Conservation (phyloP, 1,140 invertebrate genomes). For the Venustaconcha ellipsiformis region DNA sequence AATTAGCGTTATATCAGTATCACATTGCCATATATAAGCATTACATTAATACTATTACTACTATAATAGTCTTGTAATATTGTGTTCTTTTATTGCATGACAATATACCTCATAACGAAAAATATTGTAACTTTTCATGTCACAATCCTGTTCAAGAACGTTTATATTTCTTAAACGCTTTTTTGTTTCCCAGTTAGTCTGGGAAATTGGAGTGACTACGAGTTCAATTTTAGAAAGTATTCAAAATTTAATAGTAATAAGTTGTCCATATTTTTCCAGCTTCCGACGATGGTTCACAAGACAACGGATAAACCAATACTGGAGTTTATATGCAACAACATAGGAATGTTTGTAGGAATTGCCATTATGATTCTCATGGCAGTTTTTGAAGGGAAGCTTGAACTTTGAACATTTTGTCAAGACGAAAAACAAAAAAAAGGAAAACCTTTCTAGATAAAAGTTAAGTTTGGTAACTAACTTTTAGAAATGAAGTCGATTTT, state of each 20-base stretch:
- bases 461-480: not conserved
- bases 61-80: no score
- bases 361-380: slow-evolving; percentile 37
- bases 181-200: not conserved
- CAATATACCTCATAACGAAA: no score
- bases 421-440: not conserved
- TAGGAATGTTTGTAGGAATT: slow-evolving; percentile 30
- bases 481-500: not conserved
- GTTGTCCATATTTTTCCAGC: slow-evolving; percentile 19
- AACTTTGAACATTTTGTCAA: not conserved
- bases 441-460: not conserved
- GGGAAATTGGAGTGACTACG: no score
- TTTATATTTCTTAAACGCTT: not conserved
- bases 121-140: not conserved
- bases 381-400: slow-evolving; percentile 27
- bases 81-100: no score
- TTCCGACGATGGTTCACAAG: slow-evolving; percentile 33
- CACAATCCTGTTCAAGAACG: not conserved
- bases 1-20: no score
- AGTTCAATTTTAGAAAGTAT: no score
- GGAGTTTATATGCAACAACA: slow-evolving; percentile 36
- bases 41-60: no score
- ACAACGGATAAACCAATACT: slow-evolving; percentile 21
- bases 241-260: no score
- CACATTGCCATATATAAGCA: no score